Base-by-base conservation (phyloP, 2,888 invertebrate genomes). In the Cerastis rubricosa region DNA sequence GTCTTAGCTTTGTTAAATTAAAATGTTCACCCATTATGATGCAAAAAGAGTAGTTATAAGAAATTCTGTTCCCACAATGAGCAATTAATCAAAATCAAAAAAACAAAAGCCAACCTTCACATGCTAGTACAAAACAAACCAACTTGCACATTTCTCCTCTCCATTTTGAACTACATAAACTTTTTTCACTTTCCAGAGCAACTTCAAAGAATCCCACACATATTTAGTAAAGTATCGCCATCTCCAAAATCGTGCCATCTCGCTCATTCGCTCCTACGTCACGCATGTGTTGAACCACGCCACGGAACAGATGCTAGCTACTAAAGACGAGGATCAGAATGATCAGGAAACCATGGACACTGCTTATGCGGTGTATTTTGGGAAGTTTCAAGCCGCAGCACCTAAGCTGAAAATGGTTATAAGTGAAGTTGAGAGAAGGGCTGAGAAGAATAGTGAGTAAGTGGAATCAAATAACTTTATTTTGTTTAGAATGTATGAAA, bases 341-440 rank as follows among this genome's bases (percentile, higher is more conserved):
- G 94, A 94, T 12, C 92, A 93, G 72, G 94, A 94, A 29, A 92
- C 94, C 40, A 96, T 97, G 22, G 98, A 98, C 88, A 97, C 98
- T 0, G 98, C 98, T 49, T 98, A 97, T 96, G 99, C 98, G 67
- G 97, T 97, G 54, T 99, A 99, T 91, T 99, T 99, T 91, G 99
- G 99, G 0, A 99, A 99, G 95, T 99, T 99, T 93, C 98, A 99
- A 93, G 98, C 99, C 0, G 98, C 98, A n/a, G 98, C 99, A 0
- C 98, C 98, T 0, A 98, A 99, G 92, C 97, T 99, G 1, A 98
- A 97, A 89, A 97, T 98, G 78, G 97, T 99, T 14, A 98, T 99
- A 64, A 97, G 98, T 80, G 98, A 99, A 89, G 97, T 99, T 45
- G 99, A 99, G 94, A 96, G 97, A 2, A 97, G 99, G 73, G 97